Base-by-base conservation (phyloP, 2,797 vertebrate genomes). In the Sparidentex hasta region DNA sequence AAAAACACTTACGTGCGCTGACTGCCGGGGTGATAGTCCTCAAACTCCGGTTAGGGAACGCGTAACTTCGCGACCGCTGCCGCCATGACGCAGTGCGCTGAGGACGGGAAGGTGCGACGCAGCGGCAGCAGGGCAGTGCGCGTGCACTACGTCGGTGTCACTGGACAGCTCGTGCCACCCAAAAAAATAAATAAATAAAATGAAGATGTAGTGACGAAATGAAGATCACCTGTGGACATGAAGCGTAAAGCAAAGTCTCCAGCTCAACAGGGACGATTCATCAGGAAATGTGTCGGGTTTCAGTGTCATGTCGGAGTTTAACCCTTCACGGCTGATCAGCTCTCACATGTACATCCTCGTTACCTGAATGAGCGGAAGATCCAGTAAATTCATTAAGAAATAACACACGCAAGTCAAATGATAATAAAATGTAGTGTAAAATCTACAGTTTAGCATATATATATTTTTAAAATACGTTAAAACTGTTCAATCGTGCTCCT, bases 241-340 rank as follows among this genome's bases (percentile, higher is more conserved):
- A 18, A 29, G 47, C 2, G 56, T 2, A 0, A 50, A 2, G 25
- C 29, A 16, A 55, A 17, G 61, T 54, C 16, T 33, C 41, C 5
- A 18, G 12, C 48, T 7, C 48, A 25, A 12, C 7, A n/a, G 2
- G 62, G 8, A 50, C 55, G 11, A 68, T 52, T 65, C 78, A 75
- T 46, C 76, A 71, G 82, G 58, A 82, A 73, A 65, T 67, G 87
- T 51, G 1, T 94, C 92, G 71, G 58, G 63, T 93, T 93, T 84
- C 90, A 89, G 27, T 44, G 54, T 78, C 78, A 51, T 25, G 75
- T 86, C 70, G 51, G 75, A 29, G 48, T 84, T 93, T 93, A 93
- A 94, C 93, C 93, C 91, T 90, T 88, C n/a, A 74, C 20, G 63
- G 71, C 29, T 65, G 56, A 62, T 52, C 74, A 23, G 23, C 64